Evolutionary conservation across 35 echinoderm and acorn worm species (phyloP).

Genomic region (Patiria miniata): DNA sequence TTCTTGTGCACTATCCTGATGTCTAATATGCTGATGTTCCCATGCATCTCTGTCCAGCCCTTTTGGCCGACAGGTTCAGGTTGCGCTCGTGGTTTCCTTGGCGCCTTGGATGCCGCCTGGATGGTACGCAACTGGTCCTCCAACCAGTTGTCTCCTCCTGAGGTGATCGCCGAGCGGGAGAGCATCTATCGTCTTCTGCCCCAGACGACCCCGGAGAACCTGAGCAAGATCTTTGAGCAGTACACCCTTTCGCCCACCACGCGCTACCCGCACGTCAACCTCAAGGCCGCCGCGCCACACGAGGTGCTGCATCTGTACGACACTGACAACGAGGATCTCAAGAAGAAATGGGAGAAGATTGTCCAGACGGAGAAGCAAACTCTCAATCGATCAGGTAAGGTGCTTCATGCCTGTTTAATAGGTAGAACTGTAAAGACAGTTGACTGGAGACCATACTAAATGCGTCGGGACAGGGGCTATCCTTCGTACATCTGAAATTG

Average conservation of each 20-base stretch:
- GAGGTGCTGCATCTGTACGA: slow-evolving; percentile 83
- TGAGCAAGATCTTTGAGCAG: slow-evolving; percentile 73
- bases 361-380: slow-evolving; percentile 49
- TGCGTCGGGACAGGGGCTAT: too few species aligned
- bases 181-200: slow-evolving; percentile 87
- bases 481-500: too few species aligned
- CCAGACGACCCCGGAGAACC: slow-evolving; percentile 96
- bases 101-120: slow-evolving; percentile 87
- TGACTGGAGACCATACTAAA: too few species aligned
- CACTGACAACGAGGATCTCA: slow-evolving; percentile 81
- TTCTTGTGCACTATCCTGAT: too few species aligned
- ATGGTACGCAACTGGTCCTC: slow-evolving; percentile 85
- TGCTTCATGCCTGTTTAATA: too few species aligned
- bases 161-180: slow-evolving; percentile 88
- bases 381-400: slow-evolving; percentile 65
- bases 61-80: slow-evolving; percentile 99
- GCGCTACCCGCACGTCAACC: slow-evolving; percentile 76
- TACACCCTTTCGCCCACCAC: slow-evolving; percentile 79
- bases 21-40: background rate
- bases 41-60: slow-evolving; percentile 56
- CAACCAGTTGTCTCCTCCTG: slow-evolving; percentile 60
- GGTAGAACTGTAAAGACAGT: too few species aligned
- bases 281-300: slow-evolving; percentile 53
- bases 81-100: slow-evolving; percentile 91
- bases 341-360: slow-evolving; percentile 76